A percentile compares a stretch with the other conserved stretches of the same genome.
phyloP scores from a whole-genome alignment of 2,888 invertebrate species.

The Lepetodrilus schrolli region DNA sequence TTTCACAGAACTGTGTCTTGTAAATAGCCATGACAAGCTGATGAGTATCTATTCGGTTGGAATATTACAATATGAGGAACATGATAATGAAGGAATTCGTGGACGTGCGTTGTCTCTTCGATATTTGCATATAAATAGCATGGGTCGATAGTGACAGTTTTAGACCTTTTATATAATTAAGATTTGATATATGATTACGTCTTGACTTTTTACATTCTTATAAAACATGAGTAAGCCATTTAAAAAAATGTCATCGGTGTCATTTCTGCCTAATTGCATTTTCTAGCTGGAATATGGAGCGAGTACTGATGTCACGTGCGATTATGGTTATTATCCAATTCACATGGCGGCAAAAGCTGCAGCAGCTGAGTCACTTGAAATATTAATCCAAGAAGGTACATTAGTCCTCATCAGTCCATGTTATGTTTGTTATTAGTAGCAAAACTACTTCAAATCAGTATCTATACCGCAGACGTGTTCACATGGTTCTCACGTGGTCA shows the following conservation, averaged over 20 bases:
- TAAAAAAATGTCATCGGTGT: no score
- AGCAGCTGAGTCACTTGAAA: constrained; percentile 88
- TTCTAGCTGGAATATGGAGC: constrained; percentile 86
- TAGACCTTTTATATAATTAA: no score
- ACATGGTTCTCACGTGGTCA: no score
- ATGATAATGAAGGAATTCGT: not conserved
- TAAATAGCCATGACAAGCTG: not conserved
- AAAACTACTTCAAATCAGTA: no score
- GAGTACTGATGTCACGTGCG: constrained; percentile 85
- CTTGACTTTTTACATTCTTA: no score
- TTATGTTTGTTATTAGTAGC: no score
- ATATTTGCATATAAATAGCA: no score
- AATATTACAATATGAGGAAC: not conserved
- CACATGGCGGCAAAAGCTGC: constrained; percentile 94
- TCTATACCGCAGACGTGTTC: no score
- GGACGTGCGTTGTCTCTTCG: not conserved
- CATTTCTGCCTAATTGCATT: no score
- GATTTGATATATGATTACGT: no score
- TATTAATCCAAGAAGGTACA: constrained; percentile 81
- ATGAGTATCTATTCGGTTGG: not conserved
- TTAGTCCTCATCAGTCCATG: not conserved
- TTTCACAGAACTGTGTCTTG: not conserved
- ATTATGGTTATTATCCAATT: constrained; percentile 92
- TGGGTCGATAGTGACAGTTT: no score
- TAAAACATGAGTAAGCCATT: no score